A percentile compares a stretch with the other conserved stretches of the same genome.
phyloP scores from a whole-genome alignment of 1,140 invertebrate species.

The Sminthurinus signatus region DNA sequence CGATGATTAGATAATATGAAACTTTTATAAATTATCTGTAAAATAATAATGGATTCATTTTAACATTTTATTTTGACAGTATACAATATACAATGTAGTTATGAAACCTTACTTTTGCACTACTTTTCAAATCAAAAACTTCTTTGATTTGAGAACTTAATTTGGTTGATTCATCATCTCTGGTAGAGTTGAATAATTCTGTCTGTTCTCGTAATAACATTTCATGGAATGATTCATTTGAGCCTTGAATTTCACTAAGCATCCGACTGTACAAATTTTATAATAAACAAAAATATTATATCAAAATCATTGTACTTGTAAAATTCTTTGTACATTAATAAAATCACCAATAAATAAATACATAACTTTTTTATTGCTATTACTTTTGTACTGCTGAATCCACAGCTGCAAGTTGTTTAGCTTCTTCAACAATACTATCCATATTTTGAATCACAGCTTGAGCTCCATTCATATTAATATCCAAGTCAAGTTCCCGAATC shows the following conservation, averaged over 20 bases:
- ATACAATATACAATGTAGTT: neutral
- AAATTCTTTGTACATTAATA: neutral
- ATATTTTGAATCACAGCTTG: neutral
- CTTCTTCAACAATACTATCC: neutral
- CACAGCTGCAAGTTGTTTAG: neutral
- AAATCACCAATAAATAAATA: neutral
- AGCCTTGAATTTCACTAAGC: neutral
- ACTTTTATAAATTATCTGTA: neutral
- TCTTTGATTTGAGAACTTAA: conserved; percentile 6
- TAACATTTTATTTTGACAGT: neutral
- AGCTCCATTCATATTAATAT: conserved; percentile 16
- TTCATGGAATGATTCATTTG: conserved; percentile 1
- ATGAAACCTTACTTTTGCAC: conserved; percentile 15
- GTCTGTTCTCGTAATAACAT: neutral
- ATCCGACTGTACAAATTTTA: conserved; percentile 10
- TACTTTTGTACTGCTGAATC: neutral
- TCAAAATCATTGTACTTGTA: neutral
- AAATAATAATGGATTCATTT: neutral
- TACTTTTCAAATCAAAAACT: conserved; percentile 6
- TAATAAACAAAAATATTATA: conserved; percentile 4
- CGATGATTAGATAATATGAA: neutral
- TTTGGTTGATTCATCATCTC: neutral
- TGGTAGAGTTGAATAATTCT: neutral
- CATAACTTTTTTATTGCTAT: neutral
- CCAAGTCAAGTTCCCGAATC: neutral